These are phyloP conservation scores for Lethrus apterus DNA, from an alignment of 1,140 invertebrate species.

Conservation along the genomic window DNA sequence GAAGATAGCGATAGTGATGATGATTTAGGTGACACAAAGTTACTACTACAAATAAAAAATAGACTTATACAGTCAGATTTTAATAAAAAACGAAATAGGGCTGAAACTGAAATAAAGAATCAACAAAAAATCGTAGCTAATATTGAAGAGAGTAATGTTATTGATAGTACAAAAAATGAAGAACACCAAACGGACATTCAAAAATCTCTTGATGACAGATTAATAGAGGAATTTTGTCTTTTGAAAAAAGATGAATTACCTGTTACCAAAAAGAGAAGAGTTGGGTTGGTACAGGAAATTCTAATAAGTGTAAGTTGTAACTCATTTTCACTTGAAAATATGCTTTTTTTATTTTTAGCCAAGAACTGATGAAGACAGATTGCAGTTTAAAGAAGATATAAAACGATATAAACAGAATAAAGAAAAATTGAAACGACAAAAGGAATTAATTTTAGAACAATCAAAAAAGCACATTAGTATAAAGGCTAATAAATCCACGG, in stretches of 20 bases:
- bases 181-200: constrained; percentile 1
- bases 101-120: background rate
- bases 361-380: constrained; percentile 65
- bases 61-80: constrained; percentile 27
- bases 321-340: background rate
- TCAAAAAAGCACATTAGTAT: constrained; percentile 32
- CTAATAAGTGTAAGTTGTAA: constrained; percentile 61
- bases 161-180: background rate
- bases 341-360: constrained; percentile 48
- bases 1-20: constrained; percentile 48
- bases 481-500: constrained; percentile 9
- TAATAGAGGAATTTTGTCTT: constrained; percentile 31
- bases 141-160: background rate
- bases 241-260: constrained; percentile 21
- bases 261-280: constrained; percentile 38
- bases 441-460: constrained; percentile 46
- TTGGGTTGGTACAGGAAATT: constrained; percentile 57
- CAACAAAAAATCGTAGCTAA: background rate
- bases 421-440: constrained; percentile 63
- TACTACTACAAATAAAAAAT: constrained; percentile 33
- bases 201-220: constrained; percentile 25
- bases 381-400: constrained; percentile 57
- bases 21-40: constrained; percentile 34
- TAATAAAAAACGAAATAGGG: background rate
- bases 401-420: constrained; percentile 69